Evolutionary conservation across 92 coral and sea anemone species (phyloP), one percentile per base, ranked within the genome.

Genomic region (Virgularia gustaviana): DNA sequence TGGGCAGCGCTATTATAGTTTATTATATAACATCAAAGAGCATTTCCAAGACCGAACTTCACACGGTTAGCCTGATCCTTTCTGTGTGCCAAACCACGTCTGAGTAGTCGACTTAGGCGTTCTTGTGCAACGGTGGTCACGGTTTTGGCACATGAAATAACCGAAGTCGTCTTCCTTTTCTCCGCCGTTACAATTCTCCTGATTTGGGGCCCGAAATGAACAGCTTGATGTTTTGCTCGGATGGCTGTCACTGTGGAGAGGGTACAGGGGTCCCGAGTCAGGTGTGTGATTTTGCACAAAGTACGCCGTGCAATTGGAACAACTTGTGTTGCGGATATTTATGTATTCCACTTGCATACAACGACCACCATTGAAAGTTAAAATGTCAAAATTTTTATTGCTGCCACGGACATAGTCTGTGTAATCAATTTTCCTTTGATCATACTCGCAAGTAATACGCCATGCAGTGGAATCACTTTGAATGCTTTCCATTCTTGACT

Each of bases 111-210:
- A 59, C 22, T 1, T 4, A 25, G 15, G 11, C 15, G 1, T 1
- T 10, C 9, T 10, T 32, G 65, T 32, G 36, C 65, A 59, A 2
- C 65, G 18, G 19, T 59, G 65, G 6, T 9, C 22, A 19, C 12
- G 1, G 22, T 59, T 59, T 24, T 32, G 24, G 24, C 65, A 59
- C 20, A n/a, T 2, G 19, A 32, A 59, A 2, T 2, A 2, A 30
- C 65, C 65, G 25, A 59, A 59, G 42, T 59, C 36, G 36, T 59
- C 42, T 28, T 59, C 65, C n/a, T 44, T 27, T 4, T 0, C 13
- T 11, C 2, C 35, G 36, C 12, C 35, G 4, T 2, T 8, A 30
- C 4, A 23, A 30, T 4, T n/a, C 2, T 13, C 11, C 41, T 59
- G 6, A 10, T 12, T 31, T 9, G 0, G 18, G 65, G 65, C 41